phyloP scores from a whole-genome alignment of 2,888 invertebrate species.

The Augiades crinisus region DNA sequence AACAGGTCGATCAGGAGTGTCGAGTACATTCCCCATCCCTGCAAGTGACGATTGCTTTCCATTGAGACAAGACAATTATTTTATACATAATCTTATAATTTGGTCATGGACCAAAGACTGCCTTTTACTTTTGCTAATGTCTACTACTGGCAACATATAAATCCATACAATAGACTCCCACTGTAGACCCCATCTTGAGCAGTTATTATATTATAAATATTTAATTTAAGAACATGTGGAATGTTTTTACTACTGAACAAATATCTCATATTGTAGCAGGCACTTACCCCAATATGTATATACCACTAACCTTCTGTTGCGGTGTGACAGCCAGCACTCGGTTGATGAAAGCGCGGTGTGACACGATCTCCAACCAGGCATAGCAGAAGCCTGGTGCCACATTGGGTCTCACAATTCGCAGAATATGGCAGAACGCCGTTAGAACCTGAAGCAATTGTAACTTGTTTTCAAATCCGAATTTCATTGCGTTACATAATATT shows the following conservation, averaged over 20 bases:
- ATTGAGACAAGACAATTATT: not conserved
- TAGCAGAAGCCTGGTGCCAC: constrained; percentile 98
- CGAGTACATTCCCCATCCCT: constrained; percentile 98
- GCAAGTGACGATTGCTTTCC: constrained; percentile 27
- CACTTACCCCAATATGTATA: not conserved
- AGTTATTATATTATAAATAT: no score
- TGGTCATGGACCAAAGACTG: no score
- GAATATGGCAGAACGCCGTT: constrained; percentile 97
- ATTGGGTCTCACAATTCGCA: constrained; percentile 95
- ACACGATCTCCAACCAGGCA: constrained; percentile 98
- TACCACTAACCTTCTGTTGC: constrained; percentile 87
- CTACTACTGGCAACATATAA: no score
- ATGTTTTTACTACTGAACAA: no score
- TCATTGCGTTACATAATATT: no score
- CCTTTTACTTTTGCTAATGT: no score
- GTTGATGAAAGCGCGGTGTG: constrained; percentile 97
- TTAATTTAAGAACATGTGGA: no score
- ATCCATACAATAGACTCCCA: no score
- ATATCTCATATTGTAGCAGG: no score
- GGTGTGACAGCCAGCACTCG: constrained; percentile 94
- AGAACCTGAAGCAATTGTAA: constrained; percentile 85
- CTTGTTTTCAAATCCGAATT: no score
- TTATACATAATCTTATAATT: no score
- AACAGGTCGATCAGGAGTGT: constrained; percentile 97
- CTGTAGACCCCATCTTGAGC: no score